These are phyloP conservation scores for Dyspetes luteomarginatus DNA, from an alignment of 2,888 invertebrate genomes.

Conservation along the genomic window DNA sequence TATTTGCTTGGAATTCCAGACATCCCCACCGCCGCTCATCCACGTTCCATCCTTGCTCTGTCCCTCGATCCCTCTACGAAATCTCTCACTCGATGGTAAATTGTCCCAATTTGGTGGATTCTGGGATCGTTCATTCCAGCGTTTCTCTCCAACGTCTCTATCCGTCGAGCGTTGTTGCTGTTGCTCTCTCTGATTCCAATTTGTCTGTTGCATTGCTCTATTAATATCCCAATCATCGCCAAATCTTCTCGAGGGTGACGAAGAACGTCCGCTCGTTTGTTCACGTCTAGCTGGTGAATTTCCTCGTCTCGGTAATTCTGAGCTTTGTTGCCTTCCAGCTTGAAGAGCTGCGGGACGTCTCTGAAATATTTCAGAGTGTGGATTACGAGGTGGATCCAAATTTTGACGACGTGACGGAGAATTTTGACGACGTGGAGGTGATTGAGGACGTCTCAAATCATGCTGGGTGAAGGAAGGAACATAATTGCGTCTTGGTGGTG, in stretches of 20 bases:
- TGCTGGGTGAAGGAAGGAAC: constrained; percentile 35
- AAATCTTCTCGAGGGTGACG: constrained; percentile 69
- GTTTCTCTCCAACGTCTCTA: constrained; percentile 52
- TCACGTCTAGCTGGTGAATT: constrained; percentile 64
- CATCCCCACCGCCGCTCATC: constrained; percentile 60
- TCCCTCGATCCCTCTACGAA: constrained; percentile 61
- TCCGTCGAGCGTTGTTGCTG: constrained; percentile 48
- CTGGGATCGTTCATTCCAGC: constrained; percentile 64
- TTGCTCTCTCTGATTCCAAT: constrained; percentile 47
- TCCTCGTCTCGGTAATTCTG: constrained; percentile 58
- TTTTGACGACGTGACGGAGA: constrained; percentile 50
- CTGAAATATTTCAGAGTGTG: constrained; percentile 54
- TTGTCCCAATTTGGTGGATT: constrained; percentile 66
- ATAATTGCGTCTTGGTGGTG: constrained; percentile 51
- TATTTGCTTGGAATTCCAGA: constrained; percentile 55
- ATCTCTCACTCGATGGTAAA: constrained; percentile 66
- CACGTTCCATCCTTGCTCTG: constrained; percentile 64
- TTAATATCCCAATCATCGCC: constrained; percentile 80
- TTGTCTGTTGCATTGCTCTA: constrained; percentile 74
- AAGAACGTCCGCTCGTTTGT: constrained; percentile 60
- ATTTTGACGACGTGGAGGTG: constrained; percentile 53
- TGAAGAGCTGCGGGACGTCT: constrained; percentile 38
- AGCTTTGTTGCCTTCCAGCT: constrained; percentile 47
- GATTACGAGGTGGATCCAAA: constrained; percentile 52
- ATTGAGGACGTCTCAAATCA: constrained; percentile 44